A percentile compares a stretch with the other conserved stretches of the same genome.
Conservation (phyloP, 1,140 invertebrate species). For the Caenorhabditis inopinata region DNA sequence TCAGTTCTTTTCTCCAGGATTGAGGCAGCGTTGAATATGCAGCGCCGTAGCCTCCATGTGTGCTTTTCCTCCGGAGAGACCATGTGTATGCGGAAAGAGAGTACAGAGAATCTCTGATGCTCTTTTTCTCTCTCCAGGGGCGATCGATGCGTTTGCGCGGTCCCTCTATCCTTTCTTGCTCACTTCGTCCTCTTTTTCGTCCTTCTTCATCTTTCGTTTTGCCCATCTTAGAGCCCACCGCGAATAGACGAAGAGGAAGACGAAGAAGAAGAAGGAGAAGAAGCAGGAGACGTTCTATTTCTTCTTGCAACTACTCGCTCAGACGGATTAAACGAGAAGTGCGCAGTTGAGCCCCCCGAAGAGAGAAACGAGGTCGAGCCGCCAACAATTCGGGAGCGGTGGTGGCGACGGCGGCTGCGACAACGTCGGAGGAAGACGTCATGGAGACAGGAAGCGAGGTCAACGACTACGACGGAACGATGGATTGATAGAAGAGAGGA, state of each 20-base stretch:
- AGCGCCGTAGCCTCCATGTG: neutral
- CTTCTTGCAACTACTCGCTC: neutral
- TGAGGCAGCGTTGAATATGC: neutral
- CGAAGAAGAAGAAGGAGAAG: too few species aligned
- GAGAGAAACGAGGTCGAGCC: neutral
- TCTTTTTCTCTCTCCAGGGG: neutral
- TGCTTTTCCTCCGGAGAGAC: conserved; percentile 15
- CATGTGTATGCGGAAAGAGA: neutral
- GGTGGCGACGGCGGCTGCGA: too few species aligned
- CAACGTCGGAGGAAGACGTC: conserved; percentile 25
- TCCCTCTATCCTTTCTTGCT: neutral
- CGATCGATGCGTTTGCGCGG: conserved; percentile 19
- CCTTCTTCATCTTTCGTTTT: neutral
- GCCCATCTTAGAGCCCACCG: neutral
- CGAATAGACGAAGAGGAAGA: too few species aligned
- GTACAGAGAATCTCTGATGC: neutral
- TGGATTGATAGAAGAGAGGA: conserved; percentile 16
- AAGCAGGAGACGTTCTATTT: neutral
- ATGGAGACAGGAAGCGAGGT: conserved; percentile 30
- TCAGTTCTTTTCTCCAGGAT: neutral
- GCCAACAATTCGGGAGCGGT: conserved; percentile 2
- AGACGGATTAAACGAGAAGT: conserved; percentile 1
- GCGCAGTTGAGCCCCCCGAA: neutral
- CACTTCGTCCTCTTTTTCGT: conserved; percentile 3
- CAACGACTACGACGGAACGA: conserved; percentile 25